phyloP scores from a whole-genome alignment of 1,140 invertebrate genomes.

The Procambarus virginalis region DNA sequence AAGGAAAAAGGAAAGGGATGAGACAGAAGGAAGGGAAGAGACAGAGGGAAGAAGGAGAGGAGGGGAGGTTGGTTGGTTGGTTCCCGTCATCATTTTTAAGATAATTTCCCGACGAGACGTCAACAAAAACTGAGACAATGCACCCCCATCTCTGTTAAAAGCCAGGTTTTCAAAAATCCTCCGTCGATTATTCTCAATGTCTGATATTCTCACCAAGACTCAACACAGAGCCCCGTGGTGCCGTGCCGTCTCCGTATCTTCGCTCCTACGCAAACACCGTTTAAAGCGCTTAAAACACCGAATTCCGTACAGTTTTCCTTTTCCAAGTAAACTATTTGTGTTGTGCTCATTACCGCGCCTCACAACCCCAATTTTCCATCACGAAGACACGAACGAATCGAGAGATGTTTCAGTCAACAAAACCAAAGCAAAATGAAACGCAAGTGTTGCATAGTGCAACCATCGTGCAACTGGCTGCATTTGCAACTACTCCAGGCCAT shows the following conservation, averaged over 20 bases:
- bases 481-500: conserved; percentile 56
- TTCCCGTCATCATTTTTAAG: conserved; percentile 31
- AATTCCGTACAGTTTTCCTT: too few species aligned
- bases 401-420: neutral
- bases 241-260: too few species aligned
- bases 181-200: conserved; percentile 57
- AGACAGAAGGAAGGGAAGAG: too few species aligned
- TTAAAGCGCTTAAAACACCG: too few species aligned
- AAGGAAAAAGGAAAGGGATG: too few species aligned
- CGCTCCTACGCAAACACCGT: too few species aligned
- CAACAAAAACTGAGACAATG: conserved; percentile 57
- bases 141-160: conserved; percentile 58
- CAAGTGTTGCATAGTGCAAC: conserved; percentile 22
- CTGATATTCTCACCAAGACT: conserved; percentile 50
- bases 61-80: neutral
- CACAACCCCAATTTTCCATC: too few species aligned
- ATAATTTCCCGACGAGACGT: conserved; percentile 56
- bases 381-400: too few species aligned
- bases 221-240: too few species aligned
- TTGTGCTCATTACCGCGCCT: too few species aligned
- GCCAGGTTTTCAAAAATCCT: conserved; percentile 61
- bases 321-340: too few species aligned
- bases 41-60: too few species aligned
- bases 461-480: conserved; percentile 38
- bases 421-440: conserved; percentile 26